Percentiles rank a stretch among this genome's conserved stretches.
These are phyloP conservation scores for Mallotus villosus DNA, from an alignment of 2,797 vertebrate species.

Conservation along the genomic window DNA sequence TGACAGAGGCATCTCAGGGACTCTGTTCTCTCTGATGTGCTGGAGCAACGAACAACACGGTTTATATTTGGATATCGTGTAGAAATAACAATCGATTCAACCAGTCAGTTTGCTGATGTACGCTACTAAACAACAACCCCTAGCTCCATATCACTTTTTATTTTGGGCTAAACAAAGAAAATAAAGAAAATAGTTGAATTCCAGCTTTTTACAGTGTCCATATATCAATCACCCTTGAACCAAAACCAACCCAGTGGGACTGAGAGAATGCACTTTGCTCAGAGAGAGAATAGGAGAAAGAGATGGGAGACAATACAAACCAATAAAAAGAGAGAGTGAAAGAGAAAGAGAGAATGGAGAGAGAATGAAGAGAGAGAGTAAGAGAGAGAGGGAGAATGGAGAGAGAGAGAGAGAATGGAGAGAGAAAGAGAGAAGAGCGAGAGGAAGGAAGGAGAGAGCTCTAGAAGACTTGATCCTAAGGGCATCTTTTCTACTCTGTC, in stretches of 20 bases:
- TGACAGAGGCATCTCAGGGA: background rate
- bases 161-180: background rate
- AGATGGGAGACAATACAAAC: background rate
- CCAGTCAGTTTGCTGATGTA: background rate
- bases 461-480: conserved; percentile 35
- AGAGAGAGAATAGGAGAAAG: background rate
- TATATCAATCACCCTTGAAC: background rate
- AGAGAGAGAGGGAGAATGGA: background rate
- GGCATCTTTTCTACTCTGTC: conserved; percentile 31
- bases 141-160: background rate
- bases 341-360: background rate
- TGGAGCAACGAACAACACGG: background rate
- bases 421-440: background rate
- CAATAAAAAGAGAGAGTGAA: background rate
- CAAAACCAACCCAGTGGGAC: background rate
- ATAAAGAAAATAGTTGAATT: background rate
- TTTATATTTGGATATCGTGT: background rate
- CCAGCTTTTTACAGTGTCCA: background rate
- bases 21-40: background rate
- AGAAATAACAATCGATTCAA: background rate
- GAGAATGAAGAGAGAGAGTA: background rate
- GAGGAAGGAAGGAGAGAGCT: background rate
- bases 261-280: conserved; percentile 30
- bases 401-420: background rate
- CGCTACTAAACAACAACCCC: background rate